Evolutionary conservation across 2,113 vertebrate species (phyloP).

Genomic region (Dasyurus viverrinus): DNA sequence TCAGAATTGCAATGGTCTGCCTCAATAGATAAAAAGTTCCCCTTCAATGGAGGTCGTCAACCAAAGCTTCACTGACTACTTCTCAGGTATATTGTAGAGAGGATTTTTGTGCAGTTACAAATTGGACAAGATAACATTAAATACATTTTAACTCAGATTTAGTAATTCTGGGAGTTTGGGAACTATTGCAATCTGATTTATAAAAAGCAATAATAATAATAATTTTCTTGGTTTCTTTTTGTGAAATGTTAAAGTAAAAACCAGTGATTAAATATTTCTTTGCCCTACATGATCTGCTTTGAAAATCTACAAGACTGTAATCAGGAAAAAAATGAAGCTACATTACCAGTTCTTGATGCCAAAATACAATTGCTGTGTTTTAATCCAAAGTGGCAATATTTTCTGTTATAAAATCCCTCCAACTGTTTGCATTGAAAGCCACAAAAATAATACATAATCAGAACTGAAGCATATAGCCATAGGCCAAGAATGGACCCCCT

Average conservation of each 20-base stretch:
- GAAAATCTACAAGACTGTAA: neutral
- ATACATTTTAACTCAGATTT: neutral
- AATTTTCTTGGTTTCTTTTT: neutral
- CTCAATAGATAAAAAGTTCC: neutral
- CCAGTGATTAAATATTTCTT: neutral
- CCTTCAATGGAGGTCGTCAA: neutral
- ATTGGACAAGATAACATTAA: neutral
- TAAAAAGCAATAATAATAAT: neutral
- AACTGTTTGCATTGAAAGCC: conserved; percentile 12
- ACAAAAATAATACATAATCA: neutral
- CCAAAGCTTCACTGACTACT: neutral
- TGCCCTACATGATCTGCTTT: neutral
- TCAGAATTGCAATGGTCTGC: neutral
- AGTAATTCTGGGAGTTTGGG: neutral
- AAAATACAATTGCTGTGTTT: neutral
- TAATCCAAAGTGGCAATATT: neutral
- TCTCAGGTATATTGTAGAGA: neutral
- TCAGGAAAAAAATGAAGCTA: neutral
- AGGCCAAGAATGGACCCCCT: conserved; percentile 55
- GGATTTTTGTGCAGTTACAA: neutral
- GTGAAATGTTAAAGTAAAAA: neutral
- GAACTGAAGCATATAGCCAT: conserved; percentile 50
- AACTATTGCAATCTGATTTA: neutral
- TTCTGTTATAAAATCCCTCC: conserved; percentile 31
- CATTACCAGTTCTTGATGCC: neutral